Conservation (phyloP, 2,797 vertebrate genomes). For the Taeniopygia guttata region DNA sequence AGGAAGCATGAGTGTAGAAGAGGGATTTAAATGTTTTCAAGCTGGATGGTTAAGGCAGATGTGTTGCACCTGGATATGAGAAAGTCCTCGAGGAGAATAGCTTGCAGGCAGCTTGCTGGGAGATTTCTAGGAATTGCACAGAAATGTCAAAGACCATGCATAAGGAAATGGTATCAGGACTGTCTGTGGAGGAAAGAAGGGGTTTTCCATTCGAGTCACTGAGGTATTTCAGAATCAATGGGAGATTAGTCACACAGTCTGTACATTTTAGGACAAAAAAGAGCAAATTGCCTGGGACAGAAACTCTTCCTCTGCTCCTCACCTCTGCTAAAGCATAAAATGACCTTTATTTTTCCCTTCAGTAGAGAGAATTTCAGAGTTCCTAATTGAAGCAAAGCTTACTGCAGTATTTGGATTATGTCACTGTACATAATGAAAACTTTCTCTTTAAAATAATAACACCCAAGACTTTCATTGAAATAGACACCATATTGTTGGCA, state of each 20-base stretch:
- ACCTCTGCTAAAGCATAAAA: neutral
- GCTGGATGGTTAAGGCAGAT: neutral
- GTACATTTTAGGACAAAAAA: neutral
- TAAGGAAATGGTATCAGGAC: neutral
- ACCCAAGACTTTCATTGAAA: neutral
- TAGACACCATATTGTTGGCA: neutral
- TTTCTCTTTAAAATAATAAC: neutral
- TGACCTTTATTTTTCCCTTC: neutral
- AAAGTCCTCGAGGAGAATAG: neutral
- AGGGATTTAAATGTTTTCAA: neutral
- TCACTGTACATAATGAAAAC: neutral
- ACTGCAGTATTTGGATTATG: neutral
- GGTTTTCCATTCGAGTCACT: neutral
- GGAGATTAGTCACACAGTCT: neutral
- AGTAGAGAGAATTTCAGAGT: neutral
- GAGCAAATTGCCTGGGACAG: neutral
- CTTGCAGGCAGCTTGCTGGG: neutral
- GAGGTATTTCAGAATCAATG: neutral
- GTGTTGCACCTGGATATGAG: neutral
- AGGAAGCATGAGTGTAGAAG: rapidly evolving
- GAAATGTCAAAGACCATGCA: neutral
- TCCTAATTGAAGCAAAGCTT: neutral
- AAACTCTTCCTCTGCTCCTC: neutral
- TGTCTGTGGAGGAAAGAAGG: neutral
- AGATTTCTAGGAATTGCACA: neutral